Percentiles rank a stretch among this genome's conserved stretches.
Evolutionary conservation across 2,113 vertebrate species (phyloP).

Genomic region (Periophthalmus modestus): DNA sequence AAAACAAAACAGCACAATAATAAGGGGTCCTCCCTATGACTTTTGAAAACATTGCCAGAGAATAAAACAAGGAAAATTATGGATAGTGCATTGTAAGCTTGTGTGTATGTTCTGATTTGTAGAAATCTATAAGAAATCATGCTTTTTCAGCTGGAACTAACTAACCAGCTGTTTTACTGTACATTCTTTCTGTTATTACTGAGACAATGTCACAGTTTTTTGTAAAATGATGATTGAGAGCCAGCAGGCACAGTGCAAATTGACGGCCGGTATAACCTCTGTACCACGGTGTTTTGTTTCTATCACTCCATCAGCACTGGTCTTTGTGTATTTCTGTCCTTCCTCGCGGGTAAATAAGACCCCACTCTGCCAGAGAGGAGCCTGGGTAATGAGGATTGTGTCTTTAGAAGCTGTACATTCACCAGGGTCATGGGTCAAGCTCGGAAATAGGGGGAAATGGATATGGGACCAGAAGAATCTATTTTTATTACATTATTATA

Average conservation of each 20-base stretch:
- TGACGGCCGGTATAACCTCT: conserved; percentile 50
- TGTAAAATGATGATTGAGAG: conserved; percentile 41
- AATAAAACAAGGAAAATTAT: too few species aligned
- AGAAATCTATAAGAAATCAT: too few species aligned
- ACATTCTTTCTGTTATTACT: conserved; percentile 26
- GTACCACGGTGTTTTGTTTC: conserved; percentile 62
- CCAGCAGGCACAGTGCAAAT: conserved; percentile 37
- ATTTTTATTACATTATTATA: conserved; percentile 58
- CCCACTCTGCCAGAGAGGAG: conserved; percentile 51
- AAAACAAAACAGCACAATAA: too few species aligned
- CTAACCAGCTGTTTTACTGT: not conserved
- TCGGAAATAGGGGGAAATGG: conserved; percentile 54
- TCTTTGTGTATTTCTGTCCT: conserved; percentile 72
- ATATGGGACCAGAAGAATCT: conserved; percentile 51
- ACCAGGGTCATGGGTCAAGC: conserved; percentile 63
- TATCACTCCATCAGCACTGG: conserved; percentile 46
- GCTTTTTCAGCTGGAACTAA: not conserved
- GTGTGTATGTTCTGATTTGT: too few species aligned
- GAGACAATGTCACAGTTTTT: conserved; percentile 27
- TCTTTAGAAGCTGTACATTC: conserved; percentile 62
- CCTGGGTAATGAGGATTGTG: conserved; percentile 67
- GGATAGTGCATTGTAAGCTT: too few species aligned
- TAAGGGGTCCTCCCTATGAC: too few species aligned
- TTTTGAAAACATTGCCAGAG: too few species aligned
- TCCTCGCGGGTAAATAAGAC: conserved; percentile 66